phyloP scores from a whole-genome alignment of 2,113 vertebrate species.

The Limanda limanda region DNA sequence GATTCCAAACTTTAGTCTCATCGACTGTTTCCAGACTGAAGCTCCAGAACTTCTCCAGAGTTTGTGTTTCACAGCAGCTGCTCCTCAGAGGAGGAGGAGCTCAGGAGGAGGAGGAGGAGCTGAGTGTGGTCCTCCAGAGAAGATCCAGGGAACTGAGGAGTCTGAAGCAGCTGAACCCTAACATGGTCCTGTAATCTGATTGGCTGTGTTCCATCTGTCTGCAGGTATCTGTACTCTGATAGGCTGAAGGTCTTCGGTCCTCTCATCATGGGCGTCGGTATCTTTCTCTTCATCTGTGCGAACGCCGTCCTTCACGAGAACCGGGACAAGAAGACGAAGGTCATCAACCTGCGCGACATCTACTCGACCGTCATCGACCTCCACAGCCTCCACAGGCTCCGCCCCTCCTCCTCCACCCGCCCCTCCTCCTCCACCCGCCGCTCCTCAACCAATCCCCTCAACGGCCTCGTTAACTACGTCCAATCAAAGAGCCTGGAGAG shows the following conservation, averaged over 20 bases:
- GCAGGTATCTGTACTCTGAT: slow-evolving; percentile 91
- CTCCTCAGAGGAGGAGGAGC: too few relatives aligned
- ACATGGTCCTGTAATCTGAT: slow-evolving; percentile 2
- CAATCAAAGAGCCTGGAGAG: slow-evolving; percentile 62
- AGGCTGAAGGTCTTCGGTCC: slow-evolving; percentile 95
- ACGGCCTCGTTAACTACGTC: slow-evolving; percentile 58
- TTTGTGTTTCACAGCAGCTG: too few relatives aligned
- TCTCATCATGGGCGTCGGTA: slow-evolving; percentile 96
- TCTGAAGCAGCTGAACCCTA: too few relatives aligned
- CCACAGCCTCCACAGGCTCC: slow-evolving; percentile 44
- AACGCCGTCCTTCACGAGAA: slow-evolving; percentile 96
- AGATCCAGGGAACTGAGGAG: too few relatives aligned
- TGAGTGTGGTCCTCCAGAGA: too few relatives aligned
- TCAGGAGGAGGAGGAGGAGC: too few relatives aligned
- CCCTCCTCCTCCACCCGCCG: slow-evolving; percentile 1
- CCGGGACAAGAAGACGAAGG: slow-evolving; percentile 94
- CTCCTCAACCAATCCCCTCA: slow-evolving; percentile 32
- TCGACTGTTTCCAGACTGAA: too few relatives aligned
- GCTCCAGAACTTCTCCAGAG: too few relatives aligned
- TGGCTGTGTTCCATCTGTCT: neutral
- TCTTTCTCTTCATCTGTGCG: slow-evolving; percentile 98
- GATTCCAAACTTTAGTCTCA: too few relatives aligned
- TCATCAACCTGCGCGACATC: slow-evolving; percentile 93
- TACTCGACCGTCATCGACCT: slow-evolving; percentile 74
- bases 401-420: neutral